Conservation (phyloP, 2,888 invertebrate genomes). For the Callosobruchus maculatus region DNA sequence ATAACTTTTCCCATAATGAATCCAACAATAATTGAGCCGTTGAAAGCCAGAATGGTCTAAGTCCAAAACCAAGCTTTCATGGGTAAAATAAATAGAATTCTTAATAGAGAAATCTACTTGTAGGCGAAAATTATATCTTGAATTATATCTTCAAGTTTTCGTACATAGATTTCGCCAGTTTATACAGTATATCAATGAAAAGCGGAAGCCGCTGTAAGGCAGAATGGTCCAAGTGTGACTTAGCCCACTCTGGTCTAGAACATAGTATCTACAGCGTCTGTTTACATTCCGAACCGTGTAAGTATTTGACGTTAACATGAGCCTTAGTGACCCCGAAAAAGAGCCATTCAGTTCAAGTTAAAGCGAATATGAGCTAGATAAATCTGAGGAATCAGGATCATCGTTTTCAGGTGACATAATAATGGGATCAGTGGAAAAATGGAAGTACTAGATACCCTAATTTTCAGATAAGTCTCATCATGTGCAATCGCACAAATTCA, state of each 20-base stretch:
- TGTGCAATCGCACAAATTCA: neutral
- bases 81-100: neutral
- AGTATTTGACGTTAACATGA: neutral
- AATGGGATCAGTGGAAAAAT: neutral
- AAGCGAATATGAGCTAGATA: constrained; percentile 1
- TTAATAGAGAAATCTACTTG: neutral
- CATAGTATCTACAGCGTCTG: neutral
- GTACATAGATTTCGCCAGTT: neutral
- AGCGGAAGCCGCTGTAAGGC: neutral
- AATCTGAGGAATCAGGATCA: neutral
- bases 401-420: no score
- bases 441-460: neutral
- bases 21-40: neutral
- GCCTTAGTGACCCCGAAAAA: neutral
- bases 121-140: neutral
- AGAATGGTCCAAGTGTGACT: neutral
- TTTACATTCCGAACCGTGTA: neutral
- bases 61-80: neutral
- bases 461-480: neutral
- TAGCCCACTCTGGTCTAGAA: neutral
- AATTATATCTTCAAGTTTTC: neutral
- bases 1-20: no score
- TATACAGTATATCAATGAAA: neutral
- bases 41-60: neutral
- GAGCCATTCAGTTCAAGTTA: neutral